Conservation (phyloP, 2,888 invertebrate species). For the Noctuana brunneofusca region DNA sequence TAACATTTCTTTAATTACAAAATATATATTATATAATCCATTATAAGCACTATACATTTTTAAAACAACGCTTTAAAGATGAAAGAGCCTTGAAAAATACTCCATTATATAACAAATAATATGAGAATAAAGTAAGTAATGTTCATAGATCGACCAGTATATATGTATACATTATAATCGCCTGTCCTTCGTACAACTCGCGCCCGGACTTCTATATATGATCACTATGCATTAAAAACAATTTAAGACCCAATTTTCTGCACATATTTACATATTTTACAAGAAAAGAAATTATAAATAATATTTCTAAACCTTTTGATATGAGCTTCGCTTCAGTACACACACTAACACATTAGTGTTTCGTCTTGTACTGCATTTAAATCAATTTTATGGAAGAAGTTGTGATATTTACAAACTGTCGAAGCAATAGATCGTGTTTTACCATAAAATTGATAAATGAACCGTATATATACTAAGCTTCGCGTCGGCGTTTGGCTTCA, state of each 20-base stretch:
- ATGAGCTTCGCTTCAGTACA: slow-evolving; percentile 73
- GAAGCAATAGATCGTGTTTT: slow-evolving; percentile 17
- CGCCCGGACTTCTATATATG: slow-evolving; percentile 13
- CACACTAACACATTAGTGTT: not conserved
- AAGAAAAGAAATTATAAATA: slow-evolving; percentile 74
- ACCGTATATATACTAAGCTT: slow-evolving; percentile 16
- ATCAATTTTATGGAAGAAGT: slow-evolving; percentile 23
- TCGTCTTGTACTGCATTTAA: slow-evolving; percentile 6
- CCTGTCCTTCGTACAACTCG: not conserved
- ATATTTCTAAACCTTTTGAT: slow-evolving; percentile 75
- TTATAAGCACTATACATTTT: slow-evolving; percentile 33
- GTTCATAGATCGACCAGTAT: slow-evolving; percentile 3
- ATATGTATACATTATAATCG: not conserved
- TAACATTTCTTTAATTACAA: slow-evolving; percentile 13
- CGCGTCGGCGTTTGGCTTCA: slow-evolving; percentile 22
- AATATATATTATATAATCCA: slow-evolving; percentile 1
- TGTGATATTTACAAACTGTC: slow-evolving; percentile 26
- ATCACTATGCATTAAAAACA: slow-evolving; percentile 44
- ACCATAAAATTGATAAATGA: slow-evolving; percentile 20
- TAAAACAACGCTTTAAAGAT: slow-evolving; percentile 31
- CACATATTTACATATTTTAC: slow-evolving; percentile 80
- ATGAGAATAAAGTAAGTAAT: slow-evolving; percentile 7
- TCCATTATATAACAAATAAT: slow-evolving; percentile 10
- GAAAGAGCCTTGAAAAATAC: slow-evolving; percentile 29
- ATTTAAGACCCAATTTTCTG: slow-evolving; percentile 59